Evolutionary conservation across 2,888 invertebrate species (phyloP), one percentile per base, ranked within the genome.

Genomic region (Stenodema calcarata): DNA sequence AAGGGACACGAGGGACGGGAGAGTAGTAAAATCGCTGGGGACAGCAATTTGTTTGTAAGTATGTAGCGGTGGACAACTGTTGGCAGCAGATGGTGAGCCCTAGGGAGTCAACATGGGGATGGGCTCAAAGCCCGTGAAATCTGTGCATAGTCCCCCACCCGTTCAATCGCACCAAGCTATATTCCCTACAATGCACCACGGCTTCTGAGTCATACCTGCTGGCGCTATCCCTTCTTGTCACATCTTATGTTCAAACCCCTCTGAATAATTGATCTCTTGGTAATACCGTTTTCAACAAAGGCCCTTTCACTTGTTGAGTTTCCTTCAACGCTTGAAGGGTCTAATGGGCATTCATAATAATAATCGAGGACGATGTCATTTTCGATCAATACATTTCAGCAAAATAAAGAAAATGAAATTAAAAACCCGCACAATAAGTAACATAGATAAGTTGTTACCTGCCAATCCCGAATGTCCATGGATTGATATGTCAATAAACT

Each of bases 1-100:
- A 54, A 47, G 27, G 14, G 80, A 12, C 14, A 18, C 78, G 4
- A 12, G 42, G 18, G 44, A 30, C 18, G 54, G 54, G 62, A 42
- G 80, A 30, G 62, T 54, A 35, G 62, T 82, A 82, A 80, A 82
- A 82, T 82, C 82, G 82, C 82, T 82, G 82, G 82, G 82, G 82
- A 82, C 82, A 82, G 82, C 82, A 82, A 82, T 82, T 82, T 82
- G 82, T 82, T 82, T 82, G 82, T 82, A 82, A 82, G 82, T 82
- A 82, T 69, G 82, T 82, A 82, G 82, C 82, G 82, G 62, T 69
- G 82, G 82, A 82, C 82, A 82, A 82, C 82, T 82, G 82, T 82
- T 82, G 82, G 82, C 62, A 82, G 82, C 82, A 82, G 82, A 82
- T 82, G 82, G 82, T 69, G 82, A 42, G 42, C 82, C 69, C 82